Evolutionary conservation across 2,113 vertebrate genomes (phyloP).

Genomic region (Vulpes ferrilata): DNA sequence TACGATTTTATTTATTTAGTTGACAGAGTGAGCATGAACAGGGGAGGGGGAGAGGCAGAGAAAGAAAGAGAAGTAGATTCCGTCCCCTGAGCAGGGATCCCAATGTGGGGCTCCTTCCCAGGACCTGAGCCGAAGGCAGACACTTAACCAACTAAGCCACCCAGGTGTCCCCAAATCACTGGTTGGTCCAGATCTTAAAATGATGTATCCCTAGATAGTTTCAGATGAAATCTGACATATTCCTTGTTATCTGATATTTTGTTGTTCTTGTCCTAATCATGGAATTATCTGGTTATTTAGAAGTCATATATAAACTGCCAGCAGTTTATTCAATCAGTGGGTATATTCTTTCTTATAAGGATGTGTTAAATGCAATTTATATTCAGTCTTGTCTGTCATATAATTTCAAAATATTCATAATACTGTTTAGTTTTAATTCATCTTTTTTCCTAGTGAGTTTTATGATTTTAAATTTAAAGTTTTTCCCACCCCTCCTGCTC

Average conservation of each 20-base stretch:
- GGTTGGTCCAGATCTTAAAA: neutral
- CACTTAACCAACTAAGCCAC: neutral
- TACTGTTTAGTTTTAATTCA: neutral
- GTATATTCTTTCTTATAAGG: neutral
- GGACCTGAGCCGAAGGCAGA: neutral
- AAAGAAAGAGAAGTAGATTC: neutral
- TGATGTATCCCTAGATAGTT: neutral
- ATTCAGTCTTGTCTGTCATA: neutral
- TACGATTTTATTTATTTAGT: neutral
- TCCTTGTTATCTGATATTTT: neutral
- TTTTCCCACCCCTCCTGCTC: rapidly evolving
- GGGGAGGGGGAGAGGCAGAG: neutral
- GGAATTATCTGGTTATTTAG: neutral
- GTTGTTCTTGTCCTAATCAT: neutral
- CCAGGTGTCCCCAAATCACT: neutral
- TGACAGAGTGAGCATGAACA: neutral
- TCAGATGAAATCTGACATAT: neutral
- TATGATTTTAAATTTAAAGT: neutral
- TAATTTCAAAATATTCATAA: constrained; percentile 39
- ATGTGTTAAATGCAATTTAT: neutral
- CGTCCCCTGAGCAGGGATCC: neutral
- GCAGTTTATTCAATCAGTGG: neutral
- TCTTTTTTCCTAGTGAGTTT: neutral
- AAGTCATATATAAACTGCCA: neutral
- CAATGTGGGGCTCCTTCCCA: rapidly evolving